Base-by-base conservation (phyloP, 2,888 invertebrate species). In the Thymelicus acteon region DNA sequence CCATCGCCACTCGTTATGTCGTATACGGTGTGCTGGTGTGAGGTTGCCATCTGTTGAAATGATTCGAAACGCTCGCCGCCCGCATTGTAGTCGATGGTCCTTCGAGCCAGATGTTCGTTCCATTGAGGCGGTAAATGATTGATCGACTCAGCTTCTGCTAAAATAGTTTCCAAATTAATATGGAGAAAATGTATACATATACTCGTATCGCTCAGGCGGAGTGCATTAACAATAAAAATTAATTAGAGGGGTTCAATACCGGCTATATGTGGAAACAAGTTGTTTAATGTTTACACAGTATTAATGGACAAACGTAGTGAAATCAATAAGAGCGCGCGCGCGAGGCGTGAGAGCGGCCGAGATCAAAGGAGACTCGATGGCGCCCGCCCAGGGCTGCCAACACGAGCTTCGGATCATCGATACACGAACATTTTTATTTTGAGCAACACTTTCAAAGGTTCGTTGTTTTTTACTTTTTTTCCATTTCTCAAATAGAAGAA, bases 301-400 rank as follows among this genome's bases (percentile, higher is more conserved):
- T 77, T 79, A 79, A 78, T 75, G 74, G 75, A 76, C 75, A 75
- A 79, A 78, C 77, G 79, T 78, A 76, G 78, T 76, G 77, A 80
- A 79, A 81, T 81, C 80, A 81, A 81, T 81, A 78, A 77, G 72
- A 68, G 75, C 58, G 77, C 75, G 74, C 78, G 75, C 76, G 76
- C 74, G 76, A 76, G 80, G 80, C 78, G 80, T 80, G 79, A 80
- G 79, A 79, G 80, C 79, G 79, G 74, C 71, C 73, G 75, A 77
- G 75, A 80, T 80, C 79, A 81, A 80, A 79, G 79, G 75, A 74
- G 74, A 73, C 77, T 69, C 76, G 76, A 76, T 76, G 76, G 74
- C 76, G 74, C 73, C 70, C 71, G 71, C 52, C 60, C 67, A 77
- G 78, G 79, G 78, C 63, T 78, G 78, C 69, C 74, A 64, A 63